phyloP scores from a whole-genome alignment of 1,140 invertebrate species.

The Neodiprion virginianus region DNA sequence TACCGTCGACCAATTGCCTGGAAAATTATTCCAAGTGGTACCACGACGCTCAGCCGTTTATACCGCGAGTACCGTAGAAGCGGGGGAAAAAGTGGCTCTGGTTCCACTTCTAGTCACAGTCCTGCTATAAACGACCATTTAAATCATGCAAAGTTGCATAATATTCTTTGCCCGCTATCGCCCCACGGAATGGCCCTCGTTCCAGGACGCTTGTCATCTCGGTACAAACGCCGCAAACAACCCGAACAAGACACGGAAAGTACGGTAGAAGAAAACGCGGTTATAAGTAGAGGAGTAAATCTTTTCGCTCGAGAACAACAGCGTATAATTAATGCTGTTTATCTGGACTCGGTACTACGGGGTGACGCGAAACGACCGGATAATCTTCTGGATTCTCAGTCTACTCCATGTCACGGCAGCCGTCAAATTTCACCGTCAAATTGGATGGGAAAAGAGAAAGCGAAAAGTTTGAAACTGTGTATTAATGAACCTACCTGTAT shows the following conservation, averaged over 20 bases:
- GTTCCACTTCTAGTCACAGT: constrained; percentile 7
- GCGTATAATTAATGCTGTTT: not conserved
- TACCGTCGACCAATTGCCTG: not conserved
- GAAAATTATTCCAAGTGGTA: constrained; percentile 4
- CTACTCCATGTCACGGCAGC: no score
- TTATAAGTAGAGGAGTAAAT: constrained; percentile 43
- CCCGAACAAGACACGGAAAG: not conserved
- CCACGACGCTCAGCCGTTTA: not conserved
- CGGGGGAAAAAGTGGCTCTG: not conserved
- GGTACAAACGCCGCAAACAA: not conserved
- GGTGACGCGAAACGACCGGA: not conserved
- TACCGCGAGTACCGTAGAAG: not conserved
- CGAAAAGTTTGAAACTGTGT: no score
- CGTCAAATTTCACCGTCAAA: no score
- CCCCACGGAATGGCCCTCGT: not conserved
- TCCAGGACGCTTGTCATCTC: not conserved
- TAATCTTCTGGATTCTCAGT: not conserved
- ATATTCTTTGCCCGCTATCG: constrained; percentile 31
- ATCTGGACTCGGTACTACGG: constrained; percentile 3
- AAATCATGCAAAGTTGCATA: constrained; percentile 41
- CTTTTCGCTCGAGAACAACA: constrained; percentile 29
- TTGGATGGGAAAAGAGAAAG: no score
- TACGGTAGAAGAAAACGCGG: not conserved
- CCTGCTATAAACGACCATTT: constrained; percentile 18
- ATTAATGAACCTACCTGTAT: no score